These are phyloP conservation scores for Furnarius figulus DNA, from an alignment of 2,113 vertebrate species.

Conservation along the genomic window DNA sequence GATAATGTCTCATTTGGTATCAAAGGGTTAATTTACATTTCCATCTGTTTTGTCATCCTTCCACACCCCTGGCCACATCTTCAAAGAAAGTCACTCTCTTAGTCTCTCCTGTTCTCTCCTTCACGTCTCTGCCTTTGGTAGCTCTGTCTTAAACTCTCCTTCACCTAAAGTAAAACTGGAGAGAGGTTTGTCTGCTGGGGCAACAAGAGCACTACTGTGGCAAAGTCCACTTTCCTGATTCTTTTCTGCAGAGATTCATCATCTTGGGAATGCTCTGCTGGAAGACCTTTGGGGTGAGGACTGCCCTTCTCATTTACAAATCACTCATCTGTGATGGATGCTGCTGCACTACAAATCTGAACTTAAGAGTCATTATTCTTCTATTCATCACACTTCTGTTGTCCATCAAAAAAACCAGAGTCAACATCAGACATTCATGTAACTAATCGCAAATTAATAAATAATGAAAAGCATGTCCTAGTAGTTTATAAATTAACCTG, in stretches of 20 bases:
- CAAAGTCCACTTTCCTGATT: not conserved
- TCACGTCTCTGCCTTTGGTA: not conserved
- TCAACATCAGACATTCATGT: not conserved
- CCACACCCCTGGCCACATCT: not conserved
- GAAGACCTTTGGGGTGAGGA: not conserved
- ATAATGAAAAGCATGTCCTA: not conserved
- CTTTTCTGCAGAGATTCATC: not conserved
- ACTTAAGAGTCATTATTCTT: not conserved
- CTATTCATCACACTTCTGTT: not conserved
- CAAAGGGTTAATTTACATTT: not conserved
- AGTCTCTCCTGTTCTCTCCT: not conserved
- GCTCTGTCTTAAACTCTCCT: not conserved
- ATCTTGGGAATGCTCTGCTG: not conserved
- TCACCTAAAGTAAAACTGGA: not conserved
- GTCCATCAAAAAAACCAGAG: not conserved
- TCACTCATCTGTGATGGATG: not conserved
- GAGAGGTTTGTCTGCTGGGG: not conserved
- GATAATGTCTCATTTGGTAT: not conserved
- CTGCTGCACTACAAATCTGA: not conserved
- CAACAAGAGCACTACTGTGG: not conserved
- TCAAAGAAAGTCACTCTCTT: not conserved
- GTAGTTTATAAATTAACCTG: conserved; percentile 14
- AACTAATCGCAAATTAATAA: not conserved
- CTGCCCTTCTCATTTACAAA: not conserved
- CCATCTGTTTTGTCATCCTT: not conserved